Evolutionary conservation across 2,888 invertebrate genomes (phyloP), one percentile per base, ranked within the genome.

Genomic region (Leptopilina myrica): DNA sequence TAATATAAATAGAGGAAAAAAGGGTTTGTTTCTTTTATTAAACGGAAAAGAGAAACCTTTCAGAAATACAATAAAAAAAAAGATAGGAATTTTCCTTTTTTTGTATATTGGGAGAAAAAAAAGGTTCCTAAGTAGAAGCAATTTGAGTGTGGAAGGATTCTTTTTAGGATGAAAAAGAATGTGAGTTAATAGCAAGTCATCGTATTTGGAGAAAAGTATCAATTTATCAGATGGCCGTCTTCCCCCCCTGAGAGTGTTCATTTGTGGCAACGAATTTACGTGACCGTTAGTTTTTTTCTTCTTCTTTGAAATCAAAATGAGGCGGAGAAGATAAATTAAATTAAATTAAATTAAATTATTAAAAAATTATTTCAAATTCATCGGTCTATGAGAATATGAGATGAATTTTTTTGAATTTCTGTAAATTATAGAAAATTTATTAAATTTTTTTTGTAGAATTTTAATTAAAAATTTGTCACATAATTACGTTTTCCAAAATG

Each of bases 211-310:
- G 20, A 49, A 67, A 67, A 67, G 67, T 67, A 67, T 67, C 67
- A 67, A 67, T 67, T 67, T 67, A 69, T 69, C 53, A 69, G 69
- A 49, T 69, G 33, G 33, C 33, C 33, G 12, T 14, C 26, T 69
- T 49, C 20, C 12, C 69, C 69, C 53, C 53, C n/a, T 43, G 43
- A 43, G 26, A 73, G 53, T 73, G 73, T 73, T 73, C 56, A 73
- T 73, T 73, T 43, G 43, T 73, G 14, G 26, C 67, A 49, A 69
- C 53, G 26, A 5, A 49, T 67, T 67, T 15, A 67, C 67, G 20
- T 67, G 67, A 67, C 67, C 49, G 49, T 67, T 14, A 69, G 65
- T 40, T 15, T 66, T n/a, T 20, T 20, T 20, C 20, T 1, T 20
- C 20, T 20, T 20, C 20, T 20, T 46, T 7, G 8, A 43, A 15